These are phyloP conservation scores for Onychomys torridus DNA, from an alignment of 2,797 vertebrate species.

Conservation along the genomic window DNA sequence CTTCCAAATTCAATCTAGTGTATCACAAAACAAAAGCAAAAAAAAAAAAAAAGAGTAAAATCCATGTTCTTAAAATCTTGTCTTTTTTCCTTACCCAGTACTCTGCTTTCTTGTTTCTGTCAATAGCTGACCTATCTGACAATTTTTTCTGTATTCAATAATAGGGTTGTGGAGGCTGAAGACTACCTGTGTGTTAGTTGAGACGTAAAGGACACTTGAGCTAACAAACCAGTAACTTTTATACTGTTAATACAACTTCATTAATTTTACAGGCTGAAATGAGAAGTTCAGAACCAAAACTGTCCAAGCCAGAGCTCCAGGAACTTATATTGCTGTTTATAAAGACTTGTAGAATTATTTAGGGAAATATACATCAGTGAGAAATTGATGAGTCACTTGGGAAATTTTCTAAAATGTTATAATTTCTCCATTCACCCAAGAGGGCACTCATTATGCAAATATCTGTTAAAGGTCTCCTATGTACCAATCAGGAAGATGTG, in stretches of 20 bases:
- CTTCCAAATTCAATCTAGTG: not conserved
- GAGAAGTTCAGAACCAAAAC: not conserved
- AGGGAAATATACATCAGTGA: slow-evolving; percentile 11
- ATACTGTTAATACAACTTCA: not conserved
- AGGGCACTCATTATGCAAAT: slow-evolving; percentile 50
- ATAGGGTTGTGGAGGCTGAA: not conserved
- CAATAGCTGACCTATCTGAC: not conserved
- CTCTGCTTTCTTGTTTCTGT: not conserved
- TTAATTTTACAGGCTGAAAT: slow-evolving; percentile 16
- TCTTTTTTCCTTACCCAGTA: not conserved
- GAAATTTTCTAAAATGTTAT: slow-evolving; percentile 66
- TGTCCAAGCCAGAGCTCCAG: not conserved
- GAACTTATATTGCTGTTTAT: not conserved
- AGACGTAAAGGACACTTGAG: not conserved
- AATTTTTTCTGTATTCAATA: not conserved
- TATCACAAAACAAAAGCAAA: not conserved
- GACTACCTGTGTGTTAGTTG: not conserved
- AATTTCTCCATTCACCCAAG: slow-evolving; percentile 54
- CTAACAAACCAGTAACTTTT: not conserved
- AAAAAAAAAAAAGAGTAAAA: not conserved
- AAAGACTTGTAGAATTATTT: slow-evolving; percentile 44
- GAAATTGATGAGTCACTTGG: slow-evolving; percentile 18
- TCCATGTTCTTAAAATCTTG: not conserved
- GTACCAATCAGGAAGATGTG: not conserved
- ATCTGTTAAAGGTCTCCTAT: slow-evolving; percentile 13